Base-by-base conservation (phyloP, 1,140 invertebrate genomes). In the Magallana ariakensis region DNA sequence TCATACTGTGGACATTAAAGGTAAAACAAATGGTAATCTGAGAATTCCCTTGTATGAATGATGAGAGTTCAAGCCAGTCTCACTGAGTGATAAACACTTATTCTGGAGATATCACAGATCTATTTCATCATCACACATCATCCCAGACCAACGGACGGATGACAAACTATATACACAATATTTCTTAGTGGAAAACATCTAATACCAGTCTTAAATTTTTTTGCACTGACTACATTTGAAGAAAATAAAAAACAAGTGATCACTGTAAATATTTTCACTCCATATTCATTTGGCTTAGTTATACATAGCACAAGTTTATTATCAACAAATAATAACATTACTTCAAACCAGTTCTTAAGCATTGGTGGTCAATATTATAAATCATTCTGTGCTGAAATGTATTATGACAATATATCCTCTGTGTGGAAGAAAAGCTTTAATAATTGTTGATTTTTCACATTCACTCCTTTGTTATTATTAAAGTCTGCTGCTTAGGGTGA, bases 1-100 rank as follows among this genome's bases (percentile, higher is more conserved):
- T 55, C 56, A 83, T 83, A 56, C 56, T 83, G 81, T 83, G 81
- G 54, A 56, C 54, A 56, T 83, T 83, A 19, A 56, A 54, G 10
- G 22, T 56, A 56, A 83, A 70, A 70, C 33, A 33, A 26, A 70
- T 70, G 66, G 66, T 26, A 33, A 70, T 70, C 66, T 70, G 66
- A 70, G 66, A 70, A 70, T 33, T 26, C 10, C 66, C 22, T 70
- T 70, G 66, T 70, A 70, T 70, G 66, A 70, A 70, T 70, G 66
- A 70, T 70, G 66, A 70, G 22, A 70, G 33, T 70, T 70, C 22
- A 70, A 70, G 13, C 22, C 66, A 70, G 66, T 70, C 66, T 70
- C 66, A 70, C 66, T 70, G 66, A 70, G 66, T 70, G 66, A 70
- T 33, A 70, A 26, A 70, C 66, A 70, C 19, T 26, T 70, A 22